Conservation (phyloP, 2,113 vertebrate species). For the Clarias gariepinus region DNA sequence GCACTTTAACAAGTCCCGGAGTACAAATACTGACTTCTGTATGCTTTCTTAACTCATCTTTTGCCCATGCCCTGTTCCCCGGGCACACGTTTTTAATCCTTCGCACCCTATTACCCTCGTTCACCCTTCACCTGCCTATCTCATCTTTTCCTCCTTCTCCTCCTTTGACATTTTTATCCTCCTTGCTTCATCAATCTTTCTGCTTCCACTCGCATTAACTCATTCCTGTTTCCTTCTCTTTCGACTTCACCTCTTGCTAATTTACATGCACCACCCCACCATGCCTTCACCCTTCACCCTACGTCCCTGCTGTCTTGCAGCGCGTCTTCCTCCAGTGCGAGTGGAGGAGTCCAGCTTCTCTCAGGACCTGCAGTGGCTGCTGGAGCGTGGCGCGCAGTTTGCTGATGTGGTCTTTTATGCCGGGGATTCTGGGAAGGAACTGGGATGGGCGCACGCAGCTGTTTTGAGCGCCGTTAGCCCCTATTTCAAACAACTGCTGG, state of each 20-base stretch:
- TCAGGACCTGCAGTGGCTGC: conserved; percentile 85
- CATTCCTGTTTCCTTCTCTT: conserved; percentile 17
- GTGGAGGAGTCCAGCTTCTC: conserved; percentile 88
- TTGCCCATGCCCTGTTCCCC: neutral
- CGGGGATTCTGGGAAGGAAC: conserved; percentile 76
- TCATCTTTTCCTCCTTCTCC: neutral
- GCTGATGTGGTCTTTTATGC: conserved; percentile 88
- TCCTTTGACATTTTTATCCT: conserved; percentile 16
- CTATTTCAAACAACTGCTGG: conserved; percentile 89
- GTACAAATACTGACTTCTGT: neutral
- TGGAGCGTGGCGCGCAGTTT: conserved; percentile 86
- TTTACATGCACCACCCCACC: neutral
- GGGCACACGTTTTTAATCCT: neutral
- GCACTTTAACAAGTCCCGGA: conserved; percentile 18
- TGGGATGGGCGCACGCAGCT: conserved; percentile 86
- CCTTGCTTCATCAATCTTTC: neutral
- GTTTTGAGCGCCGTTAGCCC: conserved; percentile 88
- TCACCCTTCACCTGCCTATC: neutral
- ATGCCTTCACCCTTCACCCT: neutral
- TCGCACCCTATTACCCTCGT: neutral
- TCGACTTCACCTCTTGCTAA: neutral
- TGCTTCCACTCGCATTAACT: neutral
- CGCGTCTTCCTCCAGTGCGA: conserved; percentile 86
- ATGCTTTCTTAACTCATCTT: neutral
- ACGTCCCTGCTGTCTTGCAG: conserved; percentile 61